Percentiles rank a stretch among this genome's conserved stretches.
Conservation (phyloP, 1,140 invertebrate species). For the Sinella curviseta region DNA sequence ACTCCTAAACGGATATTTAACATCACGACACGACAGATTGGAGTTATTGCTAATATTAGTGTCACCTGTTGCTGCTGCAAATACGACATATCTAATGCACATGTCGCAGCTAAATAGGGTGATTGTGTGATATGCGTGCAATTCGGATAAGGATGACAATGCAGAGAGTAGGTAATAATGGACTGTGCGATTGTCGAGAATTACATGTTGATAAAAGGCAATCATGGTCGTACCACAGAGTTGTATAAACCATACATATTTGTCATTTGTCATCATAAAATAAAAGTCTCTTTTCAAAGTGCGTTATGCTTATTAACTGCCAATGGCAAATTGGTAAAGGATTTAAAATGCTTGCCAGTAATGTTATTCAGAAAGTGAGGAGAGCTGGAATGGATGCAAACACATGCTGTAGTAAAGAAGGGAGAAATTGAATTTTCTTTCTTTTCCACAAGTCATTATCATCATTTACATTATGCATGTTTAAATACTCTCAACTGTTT, state of each 20-base stretch:
- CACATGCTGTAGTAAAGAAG: not conserved
- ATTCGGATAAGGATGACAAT: not conserved
- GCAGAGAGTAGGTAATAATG: not conserved
- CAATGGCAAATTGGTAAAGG: not conserved
- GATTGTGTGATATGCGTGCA: not conserved
- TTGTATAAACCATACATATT: not conserved
- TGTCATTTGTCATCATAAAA: not conserved
- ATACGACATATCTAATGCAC: too few relatives aligned
- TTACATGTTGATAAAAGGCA: not conserved
- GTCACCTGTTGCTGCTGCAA: not conserved
- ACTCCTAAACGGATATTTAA: not conserved
- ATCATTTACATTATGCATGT: too few relatives aligned
- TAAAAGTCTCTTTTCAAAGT: not conserved
- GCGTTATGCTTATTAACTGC: not conserved
- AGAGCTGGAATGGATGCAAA: constrained; percentile 1
- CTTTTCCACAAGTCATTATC: not conserved
- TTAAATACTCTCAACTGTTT: too few relatives aligned
- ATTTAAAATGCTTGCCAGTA: not conserved
- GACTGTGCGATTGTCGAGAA: not conserved
- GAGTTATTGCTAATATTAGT: not conserved
- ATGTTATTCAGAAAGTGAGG: not conserved
- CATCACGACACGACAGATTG: not conserved
- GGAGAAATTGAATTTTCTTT: not conserved
- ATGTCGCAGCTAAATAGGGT: too few relatives aligned
- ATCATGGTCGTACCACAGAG: not conserved